Percentiles rank a stretch among this genome's conserved stretches.
These are phyloP conservation scores for Sylvicapra grimmia DNA, from an alignment of 2,113 vertebrate genomes.

Conservation along the genomic window DNA sequence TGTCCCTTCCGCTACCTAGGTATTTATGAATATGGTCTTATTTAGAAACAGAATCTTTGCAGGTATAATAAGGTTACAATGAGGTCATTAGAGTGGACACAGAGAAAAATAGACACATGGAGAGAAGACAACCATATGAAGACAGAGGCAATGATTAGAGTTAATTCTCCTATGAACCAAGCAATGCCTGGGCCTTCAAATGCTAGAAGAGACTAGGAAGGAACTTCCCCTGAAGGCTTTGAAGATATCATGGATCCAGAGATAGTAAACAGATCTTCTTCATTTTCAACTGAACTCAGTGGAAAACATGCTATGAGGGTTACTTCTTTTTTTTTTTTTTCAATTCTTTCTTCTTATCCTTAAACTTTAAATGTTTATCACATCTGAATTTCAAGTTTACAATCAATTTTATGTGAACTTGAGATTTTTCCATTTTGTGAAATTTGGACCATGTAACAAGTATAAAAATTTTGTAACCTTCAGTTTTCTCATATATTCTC, in stretches of 20 bases:
- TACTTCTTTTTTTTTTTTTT: neutral
- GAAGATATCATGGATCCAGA: neutral
- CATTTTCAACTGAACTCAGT: neutral
- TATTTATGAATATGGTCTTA: neutral
- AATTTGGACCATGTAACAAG: neutral
- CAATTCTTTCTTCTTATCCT: neutral
- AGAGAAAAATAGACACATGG: neutral
- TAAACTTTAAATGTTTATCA: neutral
- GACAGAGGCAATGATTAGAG: neutral
- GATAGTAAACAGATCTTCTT: neutral
- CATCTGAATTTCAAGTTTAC: neutral
- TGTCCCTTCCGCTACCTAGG: accelerated
- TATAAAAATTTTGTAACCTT: neutral
- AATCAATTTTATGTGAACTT: neutral
- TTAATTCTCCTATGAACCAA: neutral
- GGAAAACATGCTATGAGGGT: neutral
- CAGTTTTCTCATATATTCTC: neutral
- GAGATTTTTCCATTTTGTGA: neutral
- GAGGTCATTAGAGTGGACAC: neutral
- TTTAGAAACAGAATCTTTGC: neutral
- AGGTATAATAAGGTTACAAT: neutral
- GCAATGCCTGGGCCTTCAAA: neutral
- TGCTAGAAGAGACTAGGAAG: neutral
- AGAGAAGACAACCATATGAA: neutral
- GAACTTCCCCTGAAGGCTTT: neutral